Evolutionary conservation across 2,888 invertebrate genomes (phyloP).

Genomic region (Aphodius sticticus): DNA sequence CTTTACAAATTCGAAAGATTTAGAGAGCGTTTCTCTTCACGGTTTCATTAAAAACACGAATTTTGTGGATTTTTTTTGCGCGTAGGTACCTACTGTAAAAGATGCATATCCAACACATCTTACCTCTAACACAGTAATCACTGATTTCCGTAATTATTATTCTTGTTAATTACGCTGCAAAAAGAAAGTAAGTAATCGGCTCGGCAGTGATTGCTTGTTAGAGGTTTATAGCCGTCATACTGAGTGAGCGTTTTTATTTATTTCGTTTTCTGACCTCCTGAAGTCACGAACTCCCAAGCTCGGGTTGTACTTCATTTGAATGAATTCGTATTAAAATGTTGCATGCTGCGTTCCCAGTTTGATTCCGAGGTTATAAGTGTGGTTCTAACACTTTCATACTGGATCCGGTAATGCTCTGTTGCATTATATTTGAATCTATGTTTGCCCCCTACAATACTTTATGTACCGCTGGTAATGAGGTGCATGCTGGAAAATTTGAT

Average conservation of each 20-base stretch:
- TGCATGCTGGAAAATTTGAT: no score
- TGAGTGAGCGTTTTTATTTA: background rate
- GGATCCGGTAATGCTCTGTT: conserved; percentile 7
- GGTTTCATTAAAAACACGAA: background rate
- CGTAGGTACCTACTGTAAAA: background rate
- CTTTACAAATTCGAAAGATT: background rate
- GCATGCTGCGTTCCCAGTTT: conserved; percentile 23
- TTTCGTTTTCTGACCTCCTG: conserved; percentile 7
- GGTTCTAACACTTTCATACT: conserved; percentile 18
- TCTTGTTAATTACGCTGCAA: background rate
- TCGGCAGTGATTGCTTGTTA: background rate
- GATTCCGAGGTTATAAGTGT: conserved; percentile 16
- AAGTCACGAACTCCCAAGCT: conserved; percentile 12
- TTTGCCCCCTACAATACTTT: background rate
- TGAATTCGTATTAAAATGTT: conserved; percentile 21
- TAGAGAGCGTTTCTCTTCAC: background rate
- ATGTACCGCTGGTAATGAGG: background rate
- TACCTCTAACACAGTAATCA: background rate
- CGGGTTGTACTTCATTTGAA: conserved; percentile 13
- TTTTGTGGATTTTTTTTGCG: background rate
- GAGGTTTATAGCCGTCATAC: background rate
- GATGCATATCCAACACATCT: background rate
- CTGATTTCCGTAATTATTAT: background rate
- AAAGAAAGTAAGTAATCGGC: conserved; percentile 4
- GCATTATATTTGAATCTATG: background rate